These are phyloP conservation scores for Torymus tubicola DNA, from an alignment of 2,888 invertebrate species.

Conservation along the genomic window DNA sequence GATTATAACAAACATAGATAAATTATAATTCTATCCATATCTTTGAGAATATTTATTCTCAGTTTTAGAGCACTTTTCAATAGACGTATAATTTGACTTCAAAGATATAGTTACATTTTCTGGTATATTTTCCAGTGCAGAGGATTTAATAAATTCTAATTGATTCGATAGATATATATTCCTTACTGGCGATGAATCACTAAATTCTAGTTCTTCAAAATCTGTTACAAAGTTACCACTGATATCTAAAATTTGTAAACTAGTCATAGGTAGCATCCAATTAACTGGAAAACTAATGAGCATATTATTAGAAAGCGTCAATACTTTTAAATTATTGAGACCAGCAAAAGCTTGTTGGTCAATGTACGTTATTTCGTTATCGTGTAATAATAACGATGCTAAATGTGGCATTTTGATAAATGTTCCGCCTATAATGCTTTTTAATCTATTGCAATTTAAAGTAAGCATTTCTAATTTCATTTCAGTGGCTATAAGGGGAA, in stretches of 20 bases:
- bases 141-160: slow-evolving; percentile 3
- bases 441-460: slow-evolving; percentile 42
- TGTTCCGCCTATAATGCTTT: background rate
- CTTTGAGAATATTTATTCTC: background rate
- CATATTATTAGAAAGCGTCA: slow-evolving; percentile 38
- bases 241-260: slow-evolving; percentile 34
- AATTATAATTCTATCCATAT: background rate
- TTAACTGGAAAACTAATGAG: slow-evolving; percentile 10
- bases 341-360: slow-evolving; percentile 26
- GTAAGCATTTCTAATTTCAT: slow-evolving; percentile 12
- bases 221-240: slow-evolving; percentile 30
- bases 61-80: slow-evolving; percentile 4
- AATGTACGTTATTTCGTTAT: slow-evolving; percentile 37
- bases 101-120: slow-evolving; percentile 32
- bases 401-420: slow-evolving; percentile 31
- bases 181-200: slow-evolving; percentile 2
- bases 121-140: slow-evolving; percentile 5
- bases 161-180: slow-evolving; percentile 32
- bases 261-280: slow-evolving; percentile 34
- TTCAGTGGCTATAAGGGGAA: background rate
- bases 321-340: slow-evolving; percentile 24
- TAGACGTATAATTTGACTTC: background rate
- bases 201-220: slow-evolving; percentile 27
- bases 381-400: slow-evolving; percentile 28
- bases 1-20: background rate